These are phyloP conservation scores for Drosophila parvula DNA, from an alignment of 1,140 invertebrate species.

Conservation along the genomic window DNA sequence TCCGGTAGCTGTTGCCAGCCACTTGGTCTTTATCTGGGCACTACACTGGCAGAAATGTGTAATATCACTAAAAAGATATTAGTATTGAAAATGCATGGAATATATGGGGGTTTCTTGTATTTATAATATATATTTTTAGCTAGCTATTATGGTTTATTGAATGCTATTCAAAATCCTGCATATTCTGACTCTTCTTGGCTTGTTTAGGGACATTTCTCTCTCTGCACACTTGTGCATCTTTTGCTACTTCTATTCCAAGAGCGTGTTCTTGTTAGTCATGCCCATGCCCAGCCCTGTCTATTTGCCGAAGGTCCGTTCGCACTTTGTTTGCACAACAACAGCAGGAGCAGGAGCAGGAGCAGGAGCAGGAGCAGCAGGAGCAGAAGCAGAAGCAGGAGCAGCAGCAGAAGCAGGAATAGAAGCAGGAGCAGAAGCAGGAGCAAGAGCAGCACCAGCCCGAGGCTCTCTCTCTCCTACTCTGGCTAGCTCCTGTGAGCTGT, in stretches of 20 bases:
- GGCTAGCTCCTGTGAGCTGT: constrained; percentile 36
- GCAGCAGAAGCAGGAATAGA: background rate
- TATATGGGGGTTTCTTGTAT: too few species aligned
- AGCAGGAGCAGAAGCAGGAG: background rate
- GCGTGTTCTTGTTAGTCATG: constrained; percentile 41
- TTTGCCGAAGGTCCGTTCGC: constrained; percentile 48
- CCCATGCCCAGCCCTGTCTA: constrained; percentile 22
- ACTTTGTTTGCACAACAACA: constrained; percentile 57
- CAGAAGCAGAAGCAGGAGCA: constrained; percentile 1
- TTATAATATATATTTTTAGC: too few species aligned
- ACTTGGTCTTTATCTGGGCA: constrained; percentile 33
- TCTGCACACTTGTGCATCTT: constrained; percentile 21
- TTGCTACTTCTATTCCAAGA: constrained; percentile 1
- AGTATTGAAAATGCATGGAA: background rate
- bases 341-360: constrained; percentile 7
- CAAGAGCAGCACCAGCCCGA: background rate
- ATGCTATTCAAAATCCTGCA: too few species aligned
- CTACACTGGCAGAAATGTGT: constrained; percentile 17
- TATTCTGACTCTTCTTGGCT: too few species aligned
- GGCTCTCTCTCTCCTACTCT: background rate
- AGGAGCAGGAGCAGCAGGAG: background rate
- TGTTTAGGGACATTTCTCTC: background rate
- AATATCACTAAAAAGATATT: background rate
- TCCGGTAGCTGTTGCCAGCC: constrained; percentile 41
- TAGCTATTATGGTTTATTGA: too few species aligned